A percentile compares a stretch with the other conserved stretches of the same genome.
These are phyloP conservation scores for human (Homo sapiens) DNA, from an alignment of 2,113 vertebrate genomes.

Conservation along the genomic window GRCh38 chr14:84032001-84032500, in stretches of 20 bases:
- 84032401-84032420: background rate
- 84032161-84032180: background rate
- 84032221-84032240: background rate
- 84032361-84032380: background rate
- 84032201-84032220: background rate
- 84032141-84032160: background rate
- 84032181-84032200: background rate
- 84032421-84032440: background rate
- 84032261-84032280: background rate
- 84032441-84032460: background rate
- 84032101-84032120: background rate
- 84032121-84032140: background rate
- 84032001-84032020: background rate
- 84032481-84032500: background rate
- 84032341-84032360: background rate
- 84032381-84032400: background rate
- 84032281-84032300: background rate
- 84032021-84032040: background rate
- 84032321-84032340: background rate
- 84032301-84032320: background rate
- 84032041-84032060: background rate
- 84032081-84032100: background rate
- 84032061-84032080: fast-evolving
- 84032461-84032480: background rate
- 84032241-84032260: background rate